Evolutionary conservation across 1,140 invertebrate species (phyloP).

Genomic region (Rhynchophorus ferrugineus): DNA sequence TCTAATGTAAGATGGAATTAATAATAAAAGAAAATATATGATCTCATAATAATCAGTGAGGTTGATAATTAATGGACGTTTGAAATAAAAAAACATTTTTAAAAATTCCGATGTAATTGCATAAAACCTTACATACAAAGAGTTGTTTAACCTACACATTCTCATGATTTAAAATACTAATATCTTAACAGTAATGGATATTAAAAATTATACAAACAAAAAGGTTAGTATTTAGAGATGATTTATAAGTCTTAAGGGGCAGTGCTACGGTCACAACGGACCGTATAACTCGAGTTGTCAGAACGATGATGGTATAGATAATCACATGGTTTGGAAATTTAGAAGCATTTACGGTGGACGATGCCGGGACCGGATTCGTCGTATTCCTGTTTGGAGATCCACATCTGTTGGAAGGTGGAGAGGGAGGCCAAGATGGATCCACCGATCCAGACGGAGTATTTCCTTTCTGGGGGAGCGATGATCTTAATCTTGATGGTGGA

Average conservation of each 20-base stretch:
- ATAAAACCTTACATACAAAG: slow-evolving; percentile 1
- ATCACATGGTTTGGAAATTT: slow-evolving; percentile 41
- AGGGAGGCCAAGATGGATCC: slow-evolving; percentile 79
- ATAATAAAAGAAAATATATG: too few relatives aligned
- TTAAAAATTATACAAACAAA: not conserved
- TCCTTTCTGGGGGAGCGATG: slow-evolving; percentile 85
- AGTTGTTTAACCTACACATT: not conserved
- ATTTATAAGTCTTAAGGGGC: slow-evolving; percentile 2
- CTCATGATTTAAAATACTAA: not conserved
- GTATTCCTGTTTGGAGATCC: slow-evolving; percentile 95
- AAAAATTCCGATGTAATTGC: not conserved
- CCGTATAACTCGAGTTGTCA: not conserved
- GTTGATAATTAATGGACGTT: too few relatives aligned
- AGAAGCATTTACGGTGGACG: slow-evolving; percentile 95
- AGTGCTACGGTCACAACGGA: slow-evolving; percentile 1
- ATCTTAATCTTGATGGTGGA: slow-evolving; percentile 92
- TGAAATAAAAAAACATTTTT: not conserved
- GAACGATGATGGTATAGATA: not conserved
- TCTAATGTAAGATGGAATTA: too few relatives aligned
- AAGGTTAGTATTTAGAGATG: not conserved
- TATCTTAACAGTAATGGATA: not conserved
- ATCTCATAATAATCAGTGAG: too few relatives aligned
- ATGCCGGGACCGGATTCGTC: slow-evolving; percentile 90
- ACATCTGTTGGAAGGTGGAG: slow-evolving; percentile 89
- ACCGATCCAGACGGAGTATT: slow-evolving; percentile 87